Base-by-base conservation (phyloP, 2,888 invertebrate genomes). In the Alloscopus bannaensis region DNA sequence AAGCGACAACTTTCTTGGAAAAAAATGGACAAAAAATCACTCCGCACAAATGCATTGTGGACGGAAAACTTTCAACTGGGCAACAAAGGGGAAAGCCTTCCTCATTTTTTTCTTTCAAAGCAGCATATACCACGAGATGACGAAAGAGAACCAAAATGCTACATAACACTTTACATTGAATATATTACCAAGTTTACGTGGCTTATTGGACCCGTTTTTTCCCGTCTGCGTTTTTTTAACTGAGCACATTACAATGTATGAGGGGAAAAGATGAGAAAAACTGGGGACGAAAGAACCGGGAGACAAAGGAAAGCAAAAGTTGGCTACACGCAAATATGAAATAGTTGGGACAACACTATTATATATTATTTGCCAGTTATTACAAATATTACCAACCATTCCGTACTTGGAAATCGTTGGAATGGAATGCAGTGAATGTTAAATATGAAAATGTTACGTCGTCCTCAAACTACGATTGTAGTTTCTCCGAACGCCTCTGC, bases 281-380 rank as follows among this genome's bases (percentile, higher is more conserved):
- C n/a, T n/a, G n/a, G n/a, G n/a, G n/a, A n/a, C n/a, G n/a, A n/a
- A n/a, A n/a, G n/a, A n/a, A n/a, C n/a, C n/a, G n/a, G n/a, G n/a
- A n/a, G 31, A 52, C 73, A 59, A 29, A 31, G 22, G 45, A 36
- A 47, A 50, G 62, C 60, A 64, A 75, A 66, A 66, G 42, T 75
- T 75, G 73, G 73, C 73, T 75, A 75, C 73, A 75, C 73, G 73
- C 73, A 75, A 75, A 47, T 57, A 66, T 57, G 47, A 65, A 65
- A 75, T 75, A 75, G 65, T 75, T 75, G 65, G n/a, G 45, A 57
- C 66, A 75, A 59, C 60, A 20, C 60, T 36, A 22, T 40, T 55
- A 11, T 18, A 60, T 60, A 60, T 60, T 57, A 60, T 60, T 60
- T 22, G 13, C 22, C 13, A n/a, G 29, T 60, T 60, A 60, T 60